These are phyloP conservation scores for Tenthredo livida DNA, from an alignment of 2,888 invertebrate species.

Conservation along the genomic window DNA sequence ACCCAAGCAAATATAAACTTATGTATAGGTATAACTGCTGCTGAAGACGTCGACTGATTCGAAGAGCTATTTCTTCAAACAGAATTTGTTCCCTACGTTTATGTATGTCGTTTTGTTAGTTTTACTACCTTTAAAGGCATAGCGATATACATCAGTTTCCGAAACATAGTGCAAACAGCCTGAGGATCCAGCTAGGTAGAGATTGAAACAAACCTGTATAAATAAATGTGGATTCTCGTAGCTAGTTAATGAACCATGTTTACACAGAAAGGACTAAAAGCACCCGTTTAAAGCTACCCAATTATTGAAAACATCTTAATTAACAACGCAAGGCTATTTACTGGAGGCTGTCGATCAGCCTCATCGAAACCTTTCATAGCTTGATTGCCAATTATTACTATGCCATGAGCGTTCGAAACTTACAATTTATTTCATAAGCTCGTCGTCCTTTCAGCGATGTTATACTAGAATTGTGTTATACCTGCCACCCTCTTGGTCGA, in stretches of 20 bases:
- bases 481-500: neutral
- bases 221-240: slow-evolving; percentile 14
- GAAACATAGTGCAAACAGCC: slow-evolving; percentile 10
- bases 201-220: neutral
- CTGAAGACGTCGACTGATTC: neutral
- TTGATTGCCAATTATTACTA: neutral
- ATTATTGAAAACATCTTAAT: neutral
- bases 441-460: neutral
- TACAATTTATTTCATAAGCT: neutral
- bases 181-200: neutral
- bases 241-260: neutral
- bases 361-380: neutral
- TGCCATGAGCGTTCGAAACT: neutral
- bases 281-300: neutral
- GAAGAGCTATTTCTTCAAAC: slow-evolving; percentile 6
- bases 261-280: slow-evolving; percentile 6
- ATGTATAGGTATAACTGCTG: neutral
- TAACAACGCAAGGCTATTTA: slow-evolving; percentile 1
- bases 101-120: slow-evolving; percentile 13
- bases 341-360: neutral
- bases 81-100: neutral
- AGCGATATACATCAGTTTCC: neutral
- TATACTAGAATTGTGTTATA: neutral
- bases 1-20: neutral
- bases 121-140: neutral